Conservation (phyloP, 2,888 invertebrate species). For the Acrobasis repandana region DNA sequence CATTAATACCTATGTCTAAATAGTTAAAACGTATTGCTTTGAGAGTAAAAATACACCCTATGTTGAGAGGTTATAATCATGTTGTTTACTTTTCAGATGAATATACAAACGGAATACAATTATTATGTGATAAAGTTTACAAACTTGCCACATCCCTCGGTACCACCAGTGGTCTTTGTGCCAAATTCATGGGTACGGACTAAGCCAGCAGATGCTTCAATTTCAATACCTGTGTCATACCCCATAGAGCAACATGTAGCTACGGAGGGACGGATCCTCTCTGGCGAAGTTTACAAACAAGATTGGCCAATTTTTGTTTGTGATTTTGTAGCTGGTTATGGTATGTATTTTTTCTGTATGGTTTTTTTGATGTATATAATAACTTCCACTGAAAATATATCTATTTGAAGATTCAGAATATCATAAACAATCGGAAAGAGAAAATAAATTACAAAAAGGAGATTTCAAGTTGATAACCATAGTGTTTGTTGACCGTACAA, state of each 20-base stretch:
- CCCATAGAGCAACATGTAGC: background rate
- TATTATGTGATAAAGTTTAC: background rate
- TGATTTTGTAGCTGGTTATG: background rate
- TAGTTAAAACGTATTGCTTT: too few relatives aligned
- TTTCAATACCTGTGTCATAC: background rate
- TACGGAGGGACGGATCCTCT: background rate
- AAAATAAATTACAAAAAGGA: too few relatives aligned
- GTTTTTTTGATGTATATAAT: background rate
- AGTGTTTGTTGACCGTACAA: too few relatives aligned
- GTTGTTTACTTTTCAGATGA: background rate
- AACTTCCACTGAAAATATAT: background rate
- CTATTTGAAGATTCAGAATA: background rate
- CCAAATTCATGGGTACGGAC: background rate
- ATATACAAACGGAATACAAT: background rate
- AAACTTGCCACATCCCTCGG: background rate
- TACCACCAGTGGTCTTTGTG: background rate
- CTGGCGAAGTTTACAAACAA: background rate
- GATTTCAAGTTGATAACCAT: too few relatives aligned
- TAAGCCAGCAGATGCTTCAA: background rate
- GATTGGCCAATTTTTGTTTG: background rate
- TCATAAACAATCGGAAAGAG: too few relatives aligned
- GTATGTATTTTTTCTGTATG: background rate
- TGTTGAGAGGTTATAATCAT: background rate
- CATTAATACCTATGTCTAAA: too few relatives aligned
- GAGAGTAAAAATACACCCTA: too few relatives aligned